These are phyloP conservation scores for Drosophila kepulauana DNA, from an alignment of 1,140 invertebrate genomes.

Conservation along the genomic window DNA sequence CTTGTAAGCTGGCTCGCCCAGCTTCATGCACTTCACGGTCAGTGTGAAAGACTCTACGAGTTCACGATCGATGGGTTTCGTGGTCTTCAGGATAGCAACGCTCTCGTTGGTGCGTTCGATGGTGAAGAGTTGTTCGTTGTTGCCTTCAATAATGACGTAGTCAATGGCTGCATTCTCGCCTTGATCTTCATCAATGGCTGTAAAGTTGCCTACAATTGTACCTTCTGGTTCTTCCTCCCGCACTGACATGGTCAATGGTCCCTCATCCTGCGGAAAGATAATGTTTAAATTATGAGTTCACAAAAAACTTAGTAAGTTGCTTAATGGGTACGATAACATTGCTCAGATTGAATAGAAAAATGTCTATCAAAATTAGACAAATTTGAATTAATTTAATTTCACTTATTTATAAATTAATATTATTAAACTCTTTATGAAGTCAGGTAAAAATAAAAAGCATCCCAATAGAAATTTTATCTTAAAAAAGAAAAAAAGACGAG, in stretches of 20 bases:
- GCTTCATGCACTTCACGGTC: conserved; percentile 88
- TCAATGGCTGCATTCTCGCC: conserved; percentile 91
- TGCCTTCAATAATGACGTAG: conserved; percentile 91
- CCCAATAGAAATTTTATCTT: too few species aligned
- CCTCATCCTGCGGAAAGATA: conserved; percentile 86
- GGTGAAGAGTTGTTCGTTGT: conserved; percentile 89
- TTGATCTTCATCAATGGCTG: conserved; percentile 91
- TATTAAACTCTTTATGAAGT: too few species aligned
- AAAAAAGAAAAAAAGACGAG: too few species aligned
- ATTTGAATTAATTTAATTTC: too few species aligned
- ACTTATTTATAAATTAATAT: too few species aligned
- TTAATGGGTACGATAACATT: too few species aligned
- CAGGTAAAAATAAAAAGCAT: too few species aligned
- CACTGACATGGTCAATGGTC: conserved; percentile 87
- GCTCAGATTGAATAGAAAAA: too few species aligned
- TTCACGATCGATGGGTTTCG: conserved; percentile 89
- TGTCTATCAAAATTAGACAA: too few species aligned
- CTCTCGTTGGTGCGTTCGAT: conserved; percentile 89
- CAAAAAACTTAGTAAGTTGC: too few species aligned
- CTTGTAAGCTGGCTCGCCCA: conserved; percentile 79
- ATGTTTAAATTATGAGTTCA: too few species aligned
- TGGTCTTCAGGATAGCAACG: conserved; percentile 87
- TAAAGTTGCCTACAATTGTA: conserved; percentile 88
- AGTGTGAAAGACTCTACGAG: conserved; percentile 87
- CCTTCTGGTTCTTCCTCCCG: conserved; percentile 89